Base-by-base conservation (phyloP, 1,140 invertebrate genomes). In the Nasonia vitripennis region DNA sequence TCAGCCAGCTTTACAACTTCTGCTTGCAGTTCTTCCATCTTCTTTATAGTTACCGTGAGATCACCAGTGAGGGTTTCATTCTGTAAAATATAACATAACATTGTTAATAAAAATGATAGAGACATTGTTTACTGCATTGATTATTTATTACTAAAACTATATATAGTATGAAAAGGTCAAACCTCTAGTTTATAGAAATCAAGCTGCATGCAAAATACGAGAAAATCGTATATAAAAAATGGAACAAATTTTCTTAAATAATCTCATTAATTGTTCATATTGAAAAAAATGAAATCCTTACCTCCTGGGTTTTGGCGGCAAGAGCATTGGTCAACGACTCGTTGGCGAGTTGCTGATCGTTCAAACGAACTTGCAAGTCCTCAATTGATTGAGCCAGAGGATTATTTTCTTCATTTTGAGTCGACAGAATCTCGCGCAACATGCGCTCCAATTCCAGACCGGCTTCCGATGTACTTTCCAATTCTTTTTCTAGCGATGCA, bases 371-470 rank as follows among this genome's bases (percentile, higher is more conserved):
- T 89, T 96, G 95, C 86, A 96, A 91, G 88, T 95, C 94, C 87
- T 95, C 95, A 0, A 95, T 93, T 23, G 94, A 95, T 86, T 94
- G 94, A 81, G 94, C 93, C 20, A 96, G 89, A 2, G 94, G 94
- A 88, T 95, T 95, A 90, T 95, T 94, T 23, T 94, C 94, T n/a
- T 94, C 94, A 84, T 93, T 95, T 71, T 93, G 93, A 7, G 94
- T 94, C 79, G 91, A 94, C 41, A 96, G 91, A 85, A 96, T 93
- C 89, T 96, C 95, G 2, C 94, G 93, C 20, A 96, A 89, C 94
- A 95, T 95, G 89, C 94, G 93, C 88, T 96, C 95, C 37, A 96
- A 90, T 90, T 95, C 95, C 31, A 96, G 91, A 12, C 95, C 95
- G 17, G 95, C 94, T 90, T 95, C 95, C 0, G 95, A 95, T 23